Conservation (phyloP, 2,888 invertebrate species). For the Dugesia japonica region DNA sequence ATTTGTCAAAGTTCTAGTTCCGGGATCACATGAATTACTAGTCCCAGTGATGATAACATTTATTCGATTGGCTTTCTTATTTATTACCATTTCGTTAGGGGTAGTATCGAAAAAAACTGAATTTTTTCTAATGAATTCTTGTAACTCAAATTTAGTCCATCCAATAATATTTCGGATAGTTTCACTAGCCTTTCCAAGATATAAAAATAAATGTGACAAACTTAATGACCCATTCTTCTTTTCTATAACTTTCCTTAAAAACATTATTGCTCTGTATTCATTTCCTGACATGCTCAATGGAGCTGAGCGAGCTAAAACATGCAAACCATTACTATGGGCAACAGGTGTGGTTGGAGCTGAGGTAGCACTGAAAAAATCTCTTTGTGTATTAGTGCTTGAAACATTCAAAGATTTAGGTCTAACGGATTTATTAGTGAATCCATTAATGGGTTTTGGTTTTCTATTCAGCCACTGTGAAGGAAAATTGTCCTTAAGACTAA, state of each 20-base stretch:
- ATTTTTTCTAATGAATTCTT: constrained; percentile 43
- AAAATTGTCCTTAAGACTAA: constrained; percentile 38
- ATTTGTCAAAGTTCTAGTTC: constrained; percentile 39
- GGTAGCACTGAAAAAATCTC: constrained; percentile 2
- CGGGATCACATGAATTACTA: background rate
- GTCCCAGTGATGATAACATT: constrained; percentile 32
- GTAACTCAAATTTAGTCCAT: constrained; percentile 44
- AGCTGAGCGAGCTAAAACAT: constrained; percentile 36
- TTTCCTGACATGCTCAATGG: constrained; percentile 47
- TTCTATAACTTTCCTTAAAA: constrained; percentile 45
- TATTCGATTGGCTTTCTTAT: constrained; percentile 29
- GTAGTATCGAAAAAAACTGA: constrained; percentile 42
- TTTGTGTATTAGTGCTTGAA: constrained; percentile 10
- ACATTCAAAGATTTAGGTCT: constrained; percentile 34
- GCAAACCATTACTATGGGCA: constrained; percentile 23
- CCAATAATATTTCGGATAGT: constrained; percentile 45
- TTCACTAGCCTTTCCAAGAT: constrained; percentile 36
- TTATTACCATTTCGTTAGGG: background rate
- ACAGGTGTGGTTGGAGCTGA: constrained; percentile 34
- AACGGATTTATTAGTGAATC: background rate
- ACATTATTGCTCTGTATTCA: constrained; percentile 48
- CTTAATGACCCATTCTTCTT: constrained; percentile 38
- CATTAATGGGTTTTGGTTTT: constrained; percentile 21
- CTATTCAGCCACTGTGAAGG: constrained; percentile 23
- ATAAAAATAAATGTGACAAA: constrained; percentile 20